A percentile compares a stretch with the other conserved stretches of the same genome.
Conservation (phyloP, 2,113 vertebrate species). For the Phalacrocorax aristotelis region DNA sequence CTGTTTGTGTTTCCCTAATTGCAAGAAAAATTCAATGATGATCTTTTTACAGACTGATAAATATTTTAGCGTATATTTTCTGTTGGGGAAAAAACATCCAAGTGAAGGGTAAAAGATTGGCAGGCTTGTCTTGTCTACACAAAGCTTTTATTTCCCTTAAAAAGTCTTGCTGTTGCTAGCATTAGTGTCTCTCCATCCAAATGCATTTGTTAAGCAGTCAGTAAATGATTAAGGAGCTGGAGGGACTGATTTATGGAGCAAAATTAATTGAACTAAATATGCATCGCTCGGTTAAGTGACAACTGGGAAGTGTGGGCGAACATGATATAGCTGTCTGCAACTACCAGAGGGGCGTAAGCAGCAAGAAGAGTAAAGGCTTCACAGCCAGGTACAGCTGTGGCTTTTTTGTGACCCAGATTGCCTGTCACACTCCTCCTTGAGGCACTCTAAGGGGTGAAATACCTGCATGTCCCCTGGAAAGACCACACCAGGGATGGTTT, state of each 20-base stretch:
- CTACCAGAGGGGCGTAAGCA: background rate
- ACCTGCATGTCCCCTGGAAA: accelerated
- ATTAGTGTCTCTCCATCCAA: conserved; percentile 40
- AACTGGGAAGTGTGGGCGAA: conserved; percentile 20
- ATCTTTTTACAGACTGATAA: conserved; percentile 67
- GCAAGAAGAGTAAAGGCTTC: background rate
- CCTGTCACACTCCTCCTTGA: background rate
- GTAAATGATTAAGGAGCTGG: conserved; percentile 65
- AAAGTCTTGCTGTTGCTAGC: conserved; percentile 23
- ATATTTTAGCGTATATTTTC: conserved; percentile 56
- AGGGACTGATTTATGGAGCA: conserved; percentile 49
- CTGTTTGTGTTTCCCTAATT: conserved; percentile 69
- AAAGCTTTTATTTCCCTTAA: conserved; percentile 54
- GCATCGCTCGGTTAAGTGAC: background rate
- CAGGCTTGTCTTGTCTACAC: conserved; percentile 45
- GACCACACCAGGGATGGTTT: background rate
- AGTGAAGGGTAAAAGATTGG: conserved; percentile 39
- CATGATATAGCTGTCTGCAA: background rate
- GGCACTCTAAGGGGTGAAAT: background rate
- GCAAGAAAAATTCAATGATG: conserved; percentile 66
- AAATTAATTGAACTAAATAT: conserved; percentile 63
- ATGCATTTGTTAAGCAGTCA: conserved; percentile 61
- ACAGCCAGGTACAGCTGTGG: background rate
- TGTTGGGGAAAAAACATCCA: background rate
- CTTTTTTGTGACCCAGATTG: background rate